Evolutionary conservation across 1,140 invertebrate species (phyloP), one percentile per base, ranked within the genome.

Genomic region (Notospermus geniculatus): DNA sequence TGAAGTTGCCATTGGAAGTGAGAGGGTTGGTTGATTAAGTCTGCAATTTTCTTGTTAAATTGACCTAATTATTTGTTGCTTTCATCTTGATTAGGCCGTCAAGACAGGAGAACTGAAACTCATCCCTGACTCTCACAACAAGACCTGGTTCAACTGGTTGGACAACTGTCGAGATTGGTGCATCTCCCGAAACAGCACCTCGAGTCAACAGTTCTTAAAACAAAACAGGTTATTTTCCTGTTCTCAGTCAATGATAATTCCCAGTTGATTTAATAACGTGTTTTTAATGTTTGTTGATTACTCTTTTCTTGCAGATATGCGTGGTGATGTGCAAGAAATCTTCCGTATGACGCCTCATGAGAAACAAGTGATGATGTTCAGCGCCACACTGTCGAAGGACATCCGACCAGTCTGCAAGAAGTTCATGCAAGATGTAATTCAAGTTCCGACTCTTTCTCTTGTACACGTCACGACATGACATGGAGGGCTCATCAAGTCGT

Each of bases 351-450:
- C 97, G 28, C 97, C 97, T 50, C 80, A 98, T 76, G 92, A 95
- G 77, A 99, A 99, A 82, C 97, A 99, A 91, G 97, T 99, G 22
- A 99, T 99, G 96, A 99, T 99, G 97, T 99, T 99, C 86, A 97
- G 93, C 79, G 97, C 97, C 63, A 99, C 97, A 36, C 85, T 99
- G 69, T 95, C 93, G 84, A 99, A 99, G 87, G 97, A 99, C 70
- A 96, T 99, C 79, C 89, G 97, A 67, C 95, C 96, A 63, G 93
- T 99, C 78, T 99, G 97, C 91, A 99, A 88, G 69, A 99, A 98
- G 84, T 99, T 99, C 83, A 99, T 99, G 97, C 97, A 99, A 81
- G 96, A 99, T 91, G 94, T 97, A 95, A 95, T 70, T 79, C 63
- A 36, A 4, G 15, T 36, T 36, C 32, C 32, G 32, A 36, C 5